Base-by-base conservation (phyloP, 2,113 vertebrate genomes). In the Camelus dromedarius region DNA sequence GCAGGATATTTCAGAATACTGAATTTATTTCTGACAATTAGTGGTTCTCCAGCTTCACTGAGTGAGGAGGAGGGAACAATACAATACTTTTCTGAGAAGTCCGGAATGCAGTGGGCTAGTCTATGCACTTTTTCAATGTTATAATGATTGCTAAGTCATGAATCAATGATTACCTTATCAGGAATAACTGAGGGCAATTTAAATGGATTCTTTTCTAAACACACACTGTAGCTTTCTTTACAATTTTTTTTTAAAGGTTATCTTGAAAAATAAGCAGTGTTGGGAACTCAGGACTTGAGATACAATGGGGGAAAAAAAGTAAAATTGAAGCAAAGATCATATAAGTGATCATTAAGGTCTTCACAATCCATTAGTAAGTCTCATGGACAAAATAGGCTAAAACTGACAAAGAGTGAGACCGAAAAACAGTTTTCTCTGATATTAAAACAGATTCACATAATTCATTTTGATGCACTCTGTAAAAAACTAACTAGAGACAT, bases 391-490 rank as follows among this genome's bases (percentile, higher is more conserved):
- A 69, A 73, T 58, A 16, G 80, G 79, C 48, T 93, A 67, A 67
- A 85, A 50, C 2, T 46, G 62, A 70, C 22, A 50, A 12, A 72
- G 4, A 52, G 24, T 42, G 12, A 85, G 32, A 38, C 6, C n/a
- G 81, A 66, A 85, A 88, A 96, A 26, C 30, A 91, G 18, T 52
- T 85, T 26, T 7, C 38, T 60, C 5, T 42, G 20, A 24, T 80
- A 60, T 79, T 70, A 69, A n/a, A 87, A 80, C n/a, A 60, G 14
- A 62, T 26, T 92, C 72, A 84, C n/a, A 79, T 77, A 93, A 50
- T 89, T 89, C 82, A 82, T 67, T 60, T 58, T 56, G n/a, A 38
- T 9, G 18, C 73, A 54, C 64, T 80, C 46, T 86, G 24, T 62
- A 62, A 76, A 76, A 79, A 56, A 58, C 11, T 73, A 30, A 60